Evolutionary conservation across 53 echinoderm and acorn worm species (phyloP).

Genomic region (Temnopleurus reevesii): DNA sequence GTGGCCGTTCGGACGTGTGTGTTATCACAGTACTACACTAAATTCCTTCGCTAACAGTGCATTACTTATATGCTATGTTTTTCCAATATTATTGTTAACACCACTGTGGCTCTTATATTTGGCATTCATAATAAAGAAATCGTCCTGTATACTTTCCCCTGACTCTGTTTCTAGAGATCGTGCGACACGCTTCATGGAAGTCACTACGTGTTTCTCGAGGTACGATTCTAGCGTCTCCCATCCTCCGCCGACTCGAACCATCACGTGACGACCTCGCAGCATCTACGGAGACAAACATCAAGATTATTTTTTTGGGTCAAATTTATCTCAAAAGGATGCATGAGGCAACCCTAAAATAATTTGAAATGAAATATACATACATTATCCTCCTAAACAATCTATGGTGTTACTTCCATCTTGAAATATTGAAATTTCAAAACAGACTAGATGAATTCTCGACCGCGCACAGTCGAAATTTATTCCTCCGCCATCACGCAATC

Average conservation of each 20-base stretch:
- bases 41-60: neutral
- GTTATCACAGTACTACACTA: too few relatives aligned
- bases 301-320: too few relatives aligned
- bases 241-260: conserved; percentile 97
- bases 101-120: conserved; percentile 78
- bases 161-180: conserved; percentile 65
- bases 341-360: too few relatives aligned
- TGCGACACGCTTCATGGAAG: conserved; percentile 65
- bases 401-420: too few relatives aligned
- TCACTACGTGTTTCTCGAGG: conserved; percentile 76
- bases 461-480: too few relatives aligned
- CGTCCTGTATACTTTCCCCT: conserved; percentile 76
- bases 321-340: too few relatives aligned
- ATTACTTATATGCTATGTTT: neutral
- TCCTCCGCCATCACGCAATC: too few relatives aligned
- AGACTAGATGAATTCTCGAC: too few relatives aligned
- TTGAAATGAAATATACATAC: too few relatives aligned
- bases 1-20: too few relatives aligned
- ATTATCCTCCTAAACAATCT: too few relatives aligned
- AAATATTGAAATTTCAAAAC: too few relatives aligned
- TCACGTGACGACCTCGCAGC: conserved; percentile 91
- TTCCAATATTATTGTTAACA: conserved; percentile 30
- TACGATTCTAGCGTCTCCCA: conserved; percentile 96
- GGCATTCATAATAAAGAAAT: conserved; percentile 82
- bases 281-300: conserved; percentile 66